Base-by-base conservation (phyloP, 2,797 vertebrate species). In the Pantherophis vulpinus region DNA sequence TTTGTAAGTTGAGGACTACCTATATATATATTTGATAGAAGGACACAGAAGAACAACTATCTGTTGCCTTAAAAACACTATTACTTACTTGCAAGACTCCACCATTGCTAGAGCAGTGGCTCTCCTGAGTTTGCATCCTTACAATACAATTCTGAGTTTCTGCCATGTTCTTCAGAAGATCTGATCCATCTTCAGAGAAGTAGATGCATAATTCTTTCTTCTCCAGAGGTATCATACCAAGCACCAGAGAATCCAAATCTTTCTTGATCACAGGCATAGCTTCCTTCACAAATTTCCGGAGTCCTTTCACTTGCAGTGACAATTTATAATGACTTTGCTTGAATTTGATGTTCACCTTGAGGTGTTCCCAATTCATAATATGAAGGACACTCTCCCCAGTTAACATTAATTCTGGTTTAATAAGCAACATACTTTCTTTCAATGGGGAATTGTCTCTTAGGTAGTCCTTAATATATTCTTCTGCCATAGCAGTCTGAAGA, bases 341-440 rank as follows among this genome's bases (percentile, higher is more conserved):
- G 54, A 92, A 20, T 1, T 11, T 86, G 14, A 94, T 12, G 4
- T 37, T 32, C 14, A 94, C 89, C 14, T 32, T 58, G 4, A 92
- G 51, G 29, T 51, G 2, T 18, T 88, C 51, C 93, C 93, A 94
- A 29, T 88, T 54, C 93, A 89, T 88, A n/a, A 94, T 51, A 47
- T 0, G 51, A 58, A 94, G 42, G 58, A 94, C 58, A 3, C 58
- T 42, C 10, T 91, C 89, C 32, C 86, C 90, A 18, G n/a, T 86
- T n/a, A 92, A 54, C 2, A 37, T 86, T 25, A 94, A 51, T 61
- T 94, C 91, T 2, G 86, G 23, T 54, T 66, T 90, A n/a, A 27
- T 37, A 13, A 91, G 12, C 23, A 55, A 37, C 13, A 94, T 2
- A 4, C 3, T 88, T 42, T 92, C 91, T 61, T 92, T 37, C 8